Conservation (phyloP, 1,140 invertebrate species). For the Leptinotarsa lineolata region DNA sequence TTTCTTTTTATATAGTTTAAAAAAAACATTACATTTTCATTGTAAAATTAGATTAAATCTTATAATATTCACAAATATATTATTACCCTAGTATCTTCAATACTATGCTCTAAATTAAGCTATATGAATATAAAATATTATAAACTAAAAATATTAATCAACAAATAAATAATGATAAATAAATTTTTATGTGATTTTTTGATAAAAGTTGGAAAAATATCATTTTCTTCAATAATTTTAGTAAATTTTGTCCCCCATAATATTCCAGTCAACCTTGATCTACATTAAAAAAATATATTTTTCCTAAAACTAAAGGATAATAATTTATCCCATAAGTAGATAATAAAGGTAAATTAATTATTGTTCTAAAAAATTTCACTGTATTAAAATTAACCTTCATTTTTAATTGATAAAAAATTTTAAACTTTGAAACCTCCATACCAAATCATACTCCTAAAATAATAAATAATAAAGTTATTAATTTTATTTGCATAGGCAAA, state of each 20-base stretch:
- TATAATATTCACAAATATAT: conserved; percentile 55
- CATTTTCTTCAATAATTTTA: conserved; percentile 14
- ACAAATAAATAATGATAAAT: conserved; percentile 56
- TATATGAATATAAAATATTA: conserved; percentile 59
- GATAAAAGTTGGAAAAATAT: conserved; percentile 32
- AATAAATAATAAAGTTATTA: conserved; percentile 57
- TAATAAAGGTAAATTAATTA: conserved; percentile 44
- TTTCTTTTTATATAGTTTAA: conserved; percentile 62
- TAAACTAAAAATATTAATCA: conserved; percentile 53
- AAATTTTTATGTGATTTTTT: conserved; percentile 53
- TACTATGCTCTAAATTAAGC: conserved; percentile 64
- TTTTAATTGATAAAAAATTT: conserved; percentile 13
- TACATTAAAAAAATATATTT: conserved; percentile 31
- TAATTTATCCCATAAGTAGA: conserved; percentile 43
- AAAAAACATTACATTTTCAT: conserved; percentile 65
- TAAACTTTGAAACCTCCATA: conserved; percentile 55
- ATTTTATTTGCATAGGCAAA: conserved; percentile 57
- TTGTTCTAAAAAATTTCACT: conserved; percentile 46
- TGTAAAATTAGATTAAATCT: conserved; percentile 58
- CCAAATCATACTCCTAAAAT: conserved; percentile 53
- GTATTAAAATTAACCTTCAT: conserved; percentile 41
- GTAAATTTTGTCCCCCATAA: conserved; percentile 36
- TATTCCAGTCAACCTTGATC: conserved; percentile 44
- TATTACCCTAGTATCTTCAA: conserved; percentile 64
- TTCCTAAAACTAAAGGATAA: conserved; percentile 32